phyloP scores from a whole-genome alignment of 53 echinoderm and acorn worm genomes.

The Paracentrotus lividus region DNA sequence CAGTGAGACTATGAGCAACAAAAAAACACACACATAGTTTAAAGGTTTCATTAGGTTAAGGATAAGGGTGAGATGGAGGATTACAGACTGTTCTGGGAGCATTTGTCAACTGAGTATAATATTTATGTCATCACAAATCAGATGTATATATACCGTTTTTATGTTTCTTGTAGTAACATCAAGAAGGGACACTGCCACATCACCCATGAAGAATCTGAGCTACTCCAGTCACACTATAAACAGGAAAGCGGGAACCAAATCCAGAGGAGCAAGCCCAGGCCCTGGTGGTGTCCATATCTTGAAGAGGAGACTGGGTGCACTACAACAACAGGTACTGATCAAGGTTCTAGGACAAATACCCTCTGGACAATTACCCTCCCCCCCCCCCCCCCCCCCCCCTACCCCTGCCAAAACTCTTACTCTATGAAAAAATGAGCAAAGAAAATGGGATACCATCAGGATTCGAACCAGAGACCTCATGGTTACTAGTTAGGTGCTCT shows the following conservation, averaged over 20 bases:
- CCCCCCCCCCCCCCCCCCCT: too few species aligned
- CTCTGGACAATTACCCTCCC: too few species aligned
- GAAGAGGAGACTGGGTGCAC: conserved; percentile 86
- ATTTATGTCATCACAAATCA: background rate
- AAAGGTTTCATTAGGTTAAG: too few species aligned
- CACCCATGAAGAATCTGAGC: conserved; percentile 75
- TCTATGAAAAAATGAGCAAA: too few species aligned
- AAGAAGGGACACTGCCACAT: conserved; percentile 80
- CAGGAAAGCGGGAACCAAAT: conserved; percentile 15
- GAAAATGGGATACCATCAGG: too few species aligned
- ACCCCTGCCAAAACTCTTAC: too few species aligned
- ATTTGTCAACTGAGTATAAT: background rate
- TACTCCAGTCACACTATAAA: conserved; percentile 52
- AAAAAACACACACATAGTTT: too few species aligned
- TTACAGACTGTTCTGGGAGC: too few species aligned
- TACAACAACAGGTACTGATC: conserved; percentile 91
- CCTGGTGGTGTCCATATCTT: conserved; percentile 71
- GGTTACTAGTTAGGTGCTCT: too few species aligned
- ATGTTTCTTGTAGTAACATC: conserved; percentile 17
- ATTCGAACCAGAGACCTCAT: too few species aligned
- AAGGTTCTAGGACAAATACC: too few species aligned
- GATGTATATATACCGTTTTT: background rate
- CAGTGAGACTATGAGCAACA: conserved; percentile 24
- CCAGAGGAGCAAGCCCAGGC: conserved; percentile 49
- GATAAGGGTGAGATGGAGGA: too few species aligned